Base-by-base conservation (phyloP, 1,140 invertebrate genomes). In the Antheraea mylitta region DNA sequence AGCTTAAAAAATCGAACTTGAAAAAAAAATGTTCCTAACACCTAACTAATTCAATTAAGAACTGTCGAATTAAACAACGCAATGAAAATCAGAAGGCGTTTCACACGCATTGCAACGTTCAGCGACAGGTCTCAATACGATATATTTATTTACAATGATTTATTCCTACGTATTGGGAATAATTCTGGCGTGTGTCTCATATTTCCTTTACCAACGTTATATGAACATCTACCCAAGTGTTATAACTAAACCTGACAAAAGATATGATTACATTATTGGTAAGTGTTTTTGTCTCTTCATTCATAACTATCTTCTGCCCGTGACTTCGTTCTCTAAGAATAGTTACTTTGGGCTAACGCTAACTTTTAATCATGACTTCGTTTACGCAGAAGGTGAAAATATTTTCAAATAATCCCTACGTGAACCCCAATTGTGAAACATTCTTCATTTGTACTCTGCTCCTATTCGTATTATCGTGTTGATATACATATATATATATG, bases 261-360 rank as follows among this genome's bases (percentile, higher is more conserved):
- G 84, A 79, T 92, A 92, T 72, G 90, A 92, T 74, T 92, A 91
- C 70, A 90, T 92, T 69, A 86, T 92, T 63, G 90, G 89, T 92
- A 76, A 86, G 89, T 80, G 9, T 42, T 42, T 62, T 63, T 42
- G 11, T 42, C 38, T 42, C 11, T 42, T 42, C 7, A 11, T 42
- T 7, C 4, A 30, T 30, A 30, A n/a, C n/a, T n/a, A n/a, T n/a
- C n/a, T n/a, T n/a, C n/a, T n/a, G n/a, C n/a, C n/a, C n/a, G n/a
- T n/a, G n/a, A n/a, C n/a, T n/a, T n/a, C n/a, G n/a, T n/a, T n/a
- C n/a, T n/a, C n/a, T n/a, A n/a, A n/a, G n/a, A n/a, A n/a, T n/a
- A n/a, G n/a, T n/a, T n/a, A n/a, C n/a, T n/a, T n/a, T n/a, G n/a
- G n/a, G n/a, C n/a, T n/a, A n/a, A n/a, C n/a, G n/a, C n/a, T n/a